A percentile compares a stretch with the other conserved stretches of the same genome.
Conservation (phyloP, 2,888 invertebrate species). For the Criorhina ranunculi region DNA sequence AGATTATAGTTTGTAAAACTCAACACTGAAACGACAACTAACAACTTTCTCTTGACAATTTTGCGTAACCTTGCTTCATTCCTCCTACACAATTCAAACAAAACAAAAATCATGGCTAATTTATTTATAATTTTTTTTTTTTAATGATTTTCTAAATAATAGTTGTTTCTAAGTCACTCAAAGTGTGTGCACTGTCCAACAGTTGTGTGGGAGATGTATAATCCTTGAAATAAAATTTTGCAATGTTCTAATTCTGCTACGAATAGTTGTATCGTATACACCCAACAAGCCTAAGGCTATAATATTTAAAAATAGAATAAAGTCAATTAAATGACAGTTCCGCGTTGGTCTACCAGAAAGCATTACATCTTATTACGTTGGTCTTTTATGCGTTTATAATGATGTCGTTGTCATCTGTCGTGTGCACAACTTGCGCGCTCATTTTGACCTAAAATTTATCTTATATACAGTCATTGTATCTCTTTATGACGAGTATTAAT, state of each 20-base stretch:
- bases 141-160: background rate
- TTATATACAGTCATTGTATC: constrained; percentile 10
- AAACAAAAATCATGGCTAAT: constrained; percentile 32
- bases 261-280: background rate
- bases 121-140: constrained; percentile 60
- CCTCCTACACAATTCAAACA: constrained; percentile 32
- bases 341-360: constrained; percentile 49
- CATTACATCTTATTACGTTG: constrained; percentile 50
- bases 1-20: constrained; percentile 42
- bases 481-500: constrained; percentile 28
- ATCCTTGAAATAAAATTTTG: constrained; percentile 31
- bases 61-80: constrained; percentile 65
- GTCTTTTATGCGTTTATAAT: constrained; percentile 26
- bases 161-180: constrained; percentile 34
- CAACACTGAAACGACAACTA: constrained; percentile 20
- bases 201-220: background rate
- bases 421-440: constrained; percentile 38
- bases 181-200: constrained; percentile 20
- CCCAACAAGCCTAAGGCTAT: constrained; percentile 2
- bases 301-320: constrained; percentile 42
- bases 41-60: constrained; percentile 65
- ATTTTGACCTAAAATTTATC: constrained; percentile 63
- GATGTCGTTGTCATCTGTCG: constrained; percentile 25
- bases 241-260: constrained; percentile 34
- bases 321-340: constrained; percentile 44